Evolutionary conservation across 2,888 invertebrate genomes (phyloP), one percentile per base, ranked within the genome.

Genomic region (Agrotis clavis): DNA sequence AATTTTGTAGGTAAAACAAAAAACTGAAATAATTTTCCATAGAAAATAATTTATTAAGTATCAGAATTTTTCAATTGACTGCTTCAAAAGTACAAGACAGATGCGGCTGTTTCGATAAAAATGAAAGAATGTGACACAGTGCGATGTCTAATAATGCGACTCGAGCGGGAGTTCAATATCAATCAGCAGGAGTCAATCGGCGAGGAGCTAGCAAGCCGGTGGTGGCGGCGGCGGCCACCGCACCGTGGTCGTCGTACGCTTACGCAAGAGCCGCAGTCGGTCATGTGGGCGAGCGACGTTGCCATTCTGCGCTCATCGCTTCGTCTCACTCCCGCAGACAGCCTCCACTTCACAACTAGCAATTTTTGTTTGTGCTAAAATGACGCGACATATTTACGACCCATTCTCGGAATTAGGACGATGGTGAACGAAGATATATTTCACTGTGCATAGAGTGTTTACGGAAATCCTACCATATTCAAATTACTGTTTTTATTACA

Each of bases 251-350:
- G 92, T 91, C 92, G 93, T 90, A 93, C 92, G 92, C 94, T 96
- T 96, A 96, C 96, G 96, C 95, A 96, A 96, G 95, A 94, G 90
- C 92, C 93, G 93, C 92, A 92, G 90, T 91, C 90, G 89, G 92
- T 95, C 95, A 95, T 95, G 94, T 95, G 95, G 94, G 90, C 90
- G 87, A 78, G 95, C 94, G 91, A 89, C 92, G 96, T 95, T 96
- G 96, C 95, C 95, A 90, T 88, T 90, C 90, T 88, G 94, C 87
- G 85, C 89, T 79, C 82, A 80, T 90, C 82, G 83, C 81, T 78
- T 87, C 89, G 88, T 96, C 95, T 92, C 93, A 83, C 88, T 96
- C 92, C 88, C 87, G 86, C 92, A 86, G 88, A 87, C 90, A 90
- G 89, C 90, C 91, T 92, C 91, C 90, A 89, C 90, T 91, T 90